Conservation (phyloP, 1,140 invertebrate genomes). For the Drosophila insularis region DNA sequence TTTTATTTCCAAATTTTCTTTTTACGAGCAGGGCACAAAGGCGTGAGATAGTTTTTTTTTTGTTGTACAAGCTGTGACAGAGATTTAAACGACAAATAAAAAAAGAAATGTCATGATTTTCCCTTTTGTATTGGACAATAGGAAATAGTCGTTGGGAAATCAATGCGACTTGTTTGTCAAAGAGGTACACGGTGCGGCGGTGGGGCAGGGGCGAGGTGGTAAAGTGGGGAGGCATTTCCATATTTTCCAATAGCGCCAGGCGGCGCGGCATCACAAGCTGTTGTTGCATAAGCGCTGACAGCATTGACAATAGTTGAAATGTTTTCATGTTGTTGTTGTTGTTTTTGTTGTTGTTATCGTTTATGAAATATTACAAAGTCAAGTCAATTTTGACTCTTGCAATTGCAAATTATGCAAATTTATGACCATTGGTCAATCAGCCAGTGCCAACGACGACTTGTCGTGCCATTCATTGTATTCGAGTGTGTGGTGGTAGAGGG, state of each 20-base stretch:
- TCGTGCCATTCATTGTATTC: conserved; percentile 16
- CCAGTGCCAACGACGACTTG: background rate
- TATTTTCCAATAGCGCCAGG: conserved; percentile 60
- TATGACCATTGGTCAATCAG: conserved; percentile 47
- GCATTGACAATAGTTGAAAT: conserved; percentile 34
- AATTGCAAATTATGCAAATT: conserved; percentile 75
- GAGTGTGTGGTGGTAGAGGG: too few relatives aligned
- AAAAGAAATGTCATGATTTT: conserved; percentile 42
- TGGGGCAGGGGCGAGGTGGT: background rate
- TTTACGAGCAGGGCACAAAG: conserved; percentile 29
- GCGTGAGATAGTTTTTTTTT: conserved; percentile 44
- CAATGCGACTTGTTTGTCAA: conserved; percentile 49
- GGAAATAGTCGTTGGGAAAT: conserved; percentile 51
- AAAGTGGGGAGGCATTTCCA: background rate
- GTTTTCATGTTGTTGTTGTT: background rate
- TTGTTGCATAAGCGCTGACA: conserved; percentile 68
- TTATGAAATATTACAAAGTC: conserved; percentile 46
- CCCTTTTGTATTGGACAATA: conserved; percentile 51
- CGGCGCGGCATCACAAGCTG: conserved; percentile 26
- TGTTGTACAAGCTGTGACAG: conserved; percentile 51
- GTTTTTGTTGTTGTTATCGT: conserved; percentile 5
- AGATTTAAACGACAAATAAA: conserved; percentile 46
- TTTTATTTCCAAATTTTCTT: conserved; percentile 30
- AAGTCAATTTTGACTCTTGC: conserved; percentile 38
- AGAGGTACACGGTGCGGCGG: too few relatives aligned